phyloP scores from a whole-genome alignment of 2,113 vertebrate genomes.

The Chlorodrepanis virens region DNA sequence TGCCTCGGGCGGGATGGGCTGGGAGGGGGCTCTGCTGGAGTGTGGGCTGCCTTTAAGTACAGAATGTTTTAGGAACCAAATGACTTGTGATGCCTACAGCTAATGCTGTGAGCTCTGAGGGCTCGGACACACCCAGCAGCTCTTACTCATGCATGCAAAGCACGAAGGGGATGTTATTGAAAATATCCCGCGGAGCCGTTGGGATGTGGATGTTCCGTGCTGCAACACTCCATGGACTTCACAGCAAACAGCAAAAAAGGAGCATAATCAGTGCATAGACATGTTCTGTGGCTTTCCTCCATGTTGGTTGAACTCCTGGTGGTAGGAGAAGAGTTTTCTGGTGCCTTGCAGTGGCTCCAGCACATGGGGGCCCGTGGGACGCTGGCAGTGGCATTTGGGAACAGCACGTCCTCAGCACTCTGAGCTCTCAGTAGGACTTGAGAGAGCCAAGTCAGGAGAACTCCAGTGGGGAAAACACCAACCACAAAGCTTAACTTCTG shows the following conservation, averaged over 20 bases:
- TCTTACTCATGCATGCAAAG: slow-evolving; percentile 34
- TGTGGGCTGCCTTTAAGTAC: neutral
- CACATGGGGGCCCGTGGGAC: fast-evolving
- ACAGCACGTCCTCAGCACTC: neutral
- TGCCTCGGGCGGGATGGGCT: neutral
- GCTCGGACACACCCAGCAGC: slow-evolving; percentile 39
- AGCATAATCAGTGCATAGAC: neutral
- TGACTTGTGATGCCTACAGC: slow-evolving; percentile 24
- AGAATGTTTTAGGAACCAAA: slow-evolving; percentile 7
- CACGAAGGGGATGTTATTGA: neutral
- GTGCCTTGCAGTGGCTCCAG: neutral
- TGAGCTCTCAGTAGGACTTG: neutral
- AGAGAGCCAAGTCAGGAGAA: neutral
- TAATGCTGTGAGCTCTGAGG: neutral
- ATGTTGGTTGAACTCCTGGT: fast-evolving
- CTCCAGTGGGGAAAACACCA: neutral
- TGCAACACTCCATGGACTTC: fast-evolving
- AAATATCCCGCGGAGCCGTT: fast-evolving
- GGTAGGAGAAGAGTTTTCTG: neutral
- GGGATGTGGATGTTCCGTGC: neutral
- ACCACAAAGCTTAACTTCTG: neutral
- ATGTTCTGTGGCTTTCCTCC: neutral
- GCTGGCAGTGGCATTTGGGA: fast-evolving
- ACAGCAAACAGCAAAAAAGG: neutral
- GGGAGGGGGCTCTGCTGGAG: neutral